Evolutionary conservation across 2,113 vertebrate genomes (phyloP).

Genomic region (Melanerpes aurifrons): DNA sequence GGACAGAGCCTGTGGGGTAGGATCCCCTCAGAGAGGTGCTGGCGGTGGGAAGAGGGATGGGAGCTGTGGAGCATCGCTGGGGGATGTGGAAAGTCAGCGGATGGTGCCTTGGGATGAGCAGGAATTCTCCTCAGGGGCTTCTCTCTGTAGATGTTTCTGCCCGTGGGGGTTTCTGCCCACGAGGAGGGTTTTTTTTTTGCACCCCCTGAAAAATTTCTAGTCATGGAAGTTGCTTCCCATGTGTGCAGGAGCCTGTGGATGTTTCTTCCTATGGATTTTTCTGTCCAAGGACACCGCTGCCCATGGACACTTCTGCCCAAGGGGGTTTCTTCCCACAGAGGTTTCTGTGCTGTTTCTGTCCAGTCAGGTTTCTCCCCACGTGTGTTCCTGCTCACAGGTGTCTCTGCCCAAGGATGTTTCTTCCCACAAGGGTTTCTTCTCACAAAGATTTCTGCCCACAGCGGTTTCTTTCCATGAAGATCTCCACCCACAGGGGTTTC

Average conservation of each 20-base stretch:
- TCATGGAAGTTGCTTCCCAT: no score
- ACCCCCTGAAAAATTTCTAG: background rate
- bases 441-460: background rate
- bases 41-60: rapidly evolving
- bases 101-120: background rate
- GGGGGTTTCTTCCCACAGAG: background rate
- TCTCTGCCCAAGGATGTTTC: rapidly evolving
- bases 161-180: background rate
- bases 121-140: background rate
- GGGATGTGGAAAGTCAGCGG: background rate
- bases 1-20: background rate
- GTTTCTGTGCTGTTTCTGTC: no score
- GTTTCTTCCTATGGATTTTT: background rate
- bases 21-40: background rate
- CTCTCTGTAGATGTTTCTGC: no score
- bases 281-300: background rate
- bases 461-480: rapidly evolving
- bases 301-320: background rate
- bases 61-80: rapidly evolving
- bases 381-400: background rate
- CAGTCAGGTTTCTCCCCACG: rapidly evolving
- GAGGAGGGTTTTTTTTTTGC: background rate
- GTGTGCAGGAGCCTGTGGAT: no score
- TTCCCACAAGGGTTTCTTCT: background rate
- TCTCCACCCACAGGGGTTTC: background rate